These are phyloP conservation scores for Sciaenops ocellatus DNA, from an alignment of 2,797 vertebrate species.

Conservation along the genomic window DNA sequence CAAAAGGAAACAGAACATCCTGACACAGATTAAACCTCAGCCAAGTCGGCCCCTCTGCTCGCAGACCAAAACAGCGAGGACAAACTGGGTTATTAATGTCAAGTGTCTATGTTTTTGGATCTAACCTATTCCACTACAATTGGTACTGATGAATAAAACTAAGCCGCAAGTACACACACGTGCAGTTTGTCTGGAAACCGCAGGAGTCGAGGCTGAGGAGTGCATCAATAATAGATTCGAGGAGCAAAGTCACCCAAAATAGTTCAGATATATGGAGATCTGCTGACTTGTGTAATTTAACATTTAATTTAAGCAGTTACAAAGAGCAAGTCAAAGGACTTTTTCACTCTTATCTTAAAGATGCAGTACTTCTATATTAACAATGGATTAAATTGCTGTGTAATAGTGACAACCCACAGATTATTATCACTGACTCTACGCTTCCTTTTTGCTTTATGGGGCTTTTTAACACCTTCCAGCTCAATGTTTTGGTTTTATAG, in stretches of 20 bases:
- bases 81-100: constrained; percentile 17
- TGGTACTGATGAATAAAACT: not conserved
- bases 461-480: not conserved
- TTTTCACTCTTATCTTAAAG: not conserved
- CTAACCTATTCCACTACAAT: not conserved
- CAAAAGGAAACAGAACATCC: constrained; percentile 54
- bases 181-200: constrained; percentile 11
- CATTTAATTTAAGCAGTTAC: not conserved
- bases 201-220: constrained; percentile 13
- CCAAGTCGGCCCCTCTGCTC: constrained; percentile 37
- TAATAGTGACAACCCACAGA: not conserved
- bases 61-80: constrained; percentile 6
- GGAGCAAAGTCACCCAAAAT: not conserved
- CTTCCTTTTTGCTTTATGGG: not conserved
- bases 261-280: constrained; percentile 11
- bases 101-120: constrained; percentile 16
- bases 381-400: not conserved
- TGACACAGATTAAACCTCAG: constrained; percentile 55
- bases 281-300: constrained; percentile 1
- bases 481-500: not conserved
- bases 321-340: not conserved
- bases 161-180: not conserved
- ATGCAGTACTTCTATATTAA: not conserved
- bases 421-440: not conserved
- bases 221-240: constrained; percentile 33